Conservation (phyloP, 2,113 vertebrate species). For the Indicator indicator region DNA sequence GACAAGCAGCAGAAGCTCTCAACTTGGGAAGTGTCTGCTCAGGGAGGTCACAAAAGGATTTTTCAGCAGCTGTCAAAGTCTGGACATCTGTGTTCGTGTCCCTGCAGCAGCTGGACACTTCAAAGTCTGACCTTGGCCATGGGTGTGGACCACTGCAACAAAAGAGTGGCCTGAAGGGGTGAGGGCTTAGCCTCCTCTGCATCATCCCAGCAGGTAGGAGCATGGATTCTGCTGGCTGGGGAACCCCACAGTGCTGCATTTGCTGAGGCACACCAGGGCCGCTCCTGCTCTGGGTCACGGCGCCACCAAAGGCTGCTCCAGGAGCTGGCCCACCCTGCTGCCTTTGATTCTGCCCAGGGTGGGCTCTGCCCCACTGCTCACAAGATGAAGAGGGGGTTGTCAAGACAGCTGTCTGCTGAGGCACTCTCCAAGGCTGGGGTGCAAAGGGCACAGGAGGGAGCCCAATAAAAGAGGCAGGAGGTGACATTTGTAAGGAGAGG, state of each 20-base stretch:
- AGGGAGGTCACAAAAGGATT: neutral
- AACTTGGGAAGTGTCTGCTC: neutral
- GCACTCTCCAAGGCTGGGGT: rapidly evolving
- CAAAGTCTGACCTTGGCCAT: neutral
- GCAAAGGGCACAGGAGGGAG: neutral
- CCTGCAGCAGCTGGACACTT: neutral
- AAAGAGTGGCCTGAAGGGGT: neutral
- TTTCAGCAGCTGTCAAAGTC: conserved; percentile 27
- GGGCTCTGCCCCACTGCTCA: neutral
- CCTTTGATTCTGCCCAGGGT: rapidly evolving
- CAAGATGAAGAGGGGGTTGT: neutral
- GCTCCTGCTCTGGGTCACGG: neutral
- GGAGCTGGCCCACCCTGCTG: neutral
- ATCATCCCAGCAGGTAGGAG: neutral
- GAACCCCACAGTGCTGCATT: neutral
- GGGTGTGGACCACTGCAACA: neutral
- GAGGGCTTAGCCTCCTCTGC: neutral
- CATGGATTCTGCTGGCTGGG: neutral
- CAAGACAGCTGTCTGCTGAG: neutral
- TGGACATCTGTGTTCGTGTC: neutral
- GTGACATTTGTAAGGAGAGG: neutral
- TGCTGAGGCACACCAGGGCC: neutral
- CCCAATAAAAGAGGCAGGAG: neutral
- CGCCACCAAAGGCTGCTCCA: neutral
- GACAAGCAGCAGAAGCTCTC: neutral